These are phyloP conservation scores for Homalodisca vitripennis DNA, from an alignment of 1,140 invertebrate species.

Conservation along the genomic window DNA sequence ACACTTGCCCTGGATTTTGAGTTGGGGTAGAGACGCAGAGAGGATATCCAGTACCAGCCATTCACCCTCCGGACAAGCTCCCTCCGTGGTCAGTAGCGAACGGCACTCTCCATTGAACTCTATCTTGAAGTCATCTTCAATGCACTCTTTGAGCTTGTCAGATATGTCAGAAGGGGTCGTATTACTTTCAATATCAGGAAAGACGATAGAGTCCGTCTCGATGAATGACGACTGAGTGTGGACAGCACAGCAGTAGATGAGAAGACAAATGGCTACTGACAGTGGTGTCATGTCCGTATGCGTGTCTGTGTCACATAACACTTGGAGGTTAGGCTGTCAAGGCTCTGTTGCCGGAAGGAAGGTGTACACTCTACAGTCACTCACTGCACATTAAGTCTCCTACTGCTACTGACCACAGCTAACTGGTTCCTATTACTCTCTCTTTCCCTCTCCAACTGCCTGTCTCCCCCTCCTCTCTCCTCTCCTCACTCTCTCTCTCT, in stretches of 20 bases:
- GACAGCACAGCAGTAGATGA: not conserved
- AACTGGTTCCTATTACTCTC: constrained; percentile 6
- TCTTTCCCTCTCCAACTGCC: not conserved
- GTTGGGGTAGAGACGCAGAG: not conserved
- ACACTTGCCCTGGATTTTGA: constrained; percentile 13
- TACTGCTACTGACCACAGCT: not conserved
- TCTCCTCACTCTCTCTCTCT: not conserved
- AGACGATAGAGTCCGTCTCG: constrained; percentile 10
- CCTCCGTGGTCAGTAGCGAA: constrained; percentile 10
- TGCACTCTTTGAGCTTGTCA: constrained; percentile 2
- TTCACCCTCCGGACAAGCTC: constrained; percentile 13
- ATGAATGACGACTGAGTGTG: not conserved
- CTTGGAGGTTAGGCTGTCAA: not conserved
- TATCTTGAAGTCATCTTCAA: constrained; percentile 6
- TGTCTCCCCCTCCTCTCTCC: constrained; percentile 5
- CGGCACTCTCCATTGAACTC: constrained; percentile 23
- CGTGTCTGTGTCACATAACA: not conserved
- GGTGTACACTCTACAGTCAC: not conserved
- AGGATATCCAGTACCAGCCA: constrained; percentile 29
- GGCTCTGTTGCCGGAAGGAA: no score
- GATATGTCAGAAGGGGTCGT: not conserved
- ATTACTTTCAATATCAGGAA: not conserved
- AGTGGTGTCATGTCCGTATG: not conserved
- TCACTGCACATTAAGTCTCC: not conserved
- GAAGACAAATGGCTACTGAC: not conserved